Evolutionary conservation across 1,140 invertebrate genomes (phyloP).

Genomic region (Pogonus chalceus): DNA sequence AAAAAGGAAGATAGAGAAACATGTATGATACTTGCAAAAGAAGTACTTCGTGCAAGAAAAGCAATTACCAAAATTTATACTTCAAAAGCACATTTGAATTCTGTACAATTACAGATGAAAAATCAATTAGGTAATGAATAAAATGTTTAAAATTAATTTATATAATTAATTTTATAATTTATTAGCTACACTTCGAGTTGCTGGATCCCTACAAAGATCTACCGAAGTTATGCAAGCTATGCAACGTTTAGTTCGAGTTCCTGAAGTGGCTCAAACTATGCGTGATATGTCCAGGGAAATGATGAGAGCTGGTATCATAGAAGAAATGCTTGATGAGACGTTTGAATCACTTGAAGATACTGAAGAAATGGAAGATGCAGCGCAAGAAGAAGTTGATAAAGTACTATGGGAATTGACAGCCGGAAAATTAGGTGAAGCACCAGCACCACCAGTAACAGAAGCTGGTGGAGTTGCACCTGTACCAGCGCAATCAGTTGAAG

Average conservation of each 20-base stretch:
- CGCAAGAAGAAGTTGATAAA: slow-evolving; percentile 47
- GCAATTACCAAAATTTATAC: slow-evolving; percentile 85
- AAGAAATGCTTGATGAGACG: slow-evolving; percentile 98
- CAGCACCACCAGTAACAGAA: slow-evolving; percentile 58
- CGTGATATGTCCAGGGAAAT: slow-evolving; percentile 96
- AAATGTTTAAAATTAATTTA: not conserved
- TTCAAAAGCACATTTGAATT: slow-evolving; percentile 96
- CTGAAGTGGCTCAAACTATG: slow-evolving; percentile 93
- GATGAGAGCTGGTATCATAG: slow-evolving; percentile 99
- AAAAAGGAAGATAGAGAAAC: slow-evolving; percentile 93
- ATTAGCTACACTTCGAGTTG: slow-evolving; percentile 30
- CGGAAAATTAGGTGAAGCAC: slow-evolving; percentile 84
- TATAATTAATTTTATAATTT: not conserved
- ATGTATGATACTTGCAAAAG: slow-evolving; percentile 90
- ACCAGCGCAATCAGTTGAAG: slow-evolving; percentile 38
- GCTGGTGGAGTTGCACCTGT: slow-evolving; percentile 44
- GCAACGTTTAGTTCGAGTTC: slow-evolving; percentile 81
- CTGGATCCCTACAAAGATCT: slow-evolving; percentile 31
- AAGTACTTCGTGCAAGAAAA: slow-evolving; percentile 84
- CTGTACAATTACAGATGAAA: slow-evolving; percentile 95
- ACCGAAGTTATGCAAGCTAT: slow-evolving; percentile 84
- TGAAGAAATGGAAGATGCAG: slow-evolving; percentile 82
- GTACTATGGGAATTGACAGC: slow-evolving; percentile 93
- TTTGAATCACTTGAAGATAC: slow-evolving; percentile 84
- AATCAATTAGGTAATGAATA: slow-evolving; percentile 75